These are phyloP conservation scores for Zapornia atra DNA, from an alignment of 2,113 vertebrate species.

Conservation along the genomic window DNA sequence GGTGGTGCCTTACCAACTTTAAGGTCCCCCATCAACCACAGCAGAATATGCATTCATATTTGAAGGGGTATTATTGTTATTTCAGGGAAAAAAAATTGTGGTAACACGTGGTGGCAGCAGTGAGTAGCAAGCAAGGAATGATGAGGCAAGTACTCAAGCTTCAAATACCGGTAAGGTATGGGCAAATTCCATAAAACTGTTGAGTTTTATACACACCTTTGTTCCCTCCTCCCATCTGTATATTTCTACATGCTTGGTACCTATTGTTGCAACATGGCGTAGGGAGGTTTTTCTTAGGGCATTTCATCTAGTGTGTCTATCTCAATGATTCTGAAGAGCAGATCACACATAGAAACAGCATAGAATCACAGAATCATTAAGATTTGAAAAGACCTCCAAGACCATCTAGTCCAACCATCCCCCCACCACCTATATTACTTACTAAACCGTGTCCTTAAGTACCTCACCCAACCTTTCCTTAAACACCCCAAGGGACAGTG, in stretches of 20 bases:
- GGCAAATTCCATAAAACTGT: neutral
- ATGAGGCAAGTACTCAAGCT: neutral
- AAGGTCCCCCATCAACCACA: neutral
- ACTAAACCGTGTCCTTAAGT: too few species aligned
- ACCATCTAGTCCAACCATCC: too few species aligned
- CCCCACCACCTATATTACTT: too few species aligned
- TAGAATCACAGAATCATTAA: too few species aligned
- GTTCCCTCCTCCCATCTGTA: neutral
- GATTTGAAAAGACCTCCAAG: too few species aligned
- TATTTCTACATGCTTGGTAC: neutral
- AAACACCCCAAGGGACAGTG: too few species aligned
- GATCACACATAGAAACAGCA: neutral
- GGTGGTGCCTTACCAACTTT: neutral
- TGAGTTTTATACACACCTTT: neutral
- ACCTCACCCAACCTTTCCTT: too few species aligned
- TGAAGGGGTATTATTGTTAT: neutral
- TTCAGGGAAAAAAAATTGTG: neutral
- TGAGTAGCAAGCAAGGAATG: neutral
- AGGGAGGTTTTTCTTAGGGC: neutral
- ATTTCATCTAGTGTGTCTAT: neutral
- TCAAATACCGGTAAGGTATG: neutral
- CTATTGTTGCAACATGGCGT: neutral
- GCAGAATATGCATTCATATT: neutral
- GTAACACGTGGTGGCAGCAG: conserved; percentile 64
- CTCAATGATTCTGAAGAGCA: neutral